Evolutionary conservation across 1,140 invertebrate genomes (phyloP).

Genomic region (Eubasilissa regina): DNA sequence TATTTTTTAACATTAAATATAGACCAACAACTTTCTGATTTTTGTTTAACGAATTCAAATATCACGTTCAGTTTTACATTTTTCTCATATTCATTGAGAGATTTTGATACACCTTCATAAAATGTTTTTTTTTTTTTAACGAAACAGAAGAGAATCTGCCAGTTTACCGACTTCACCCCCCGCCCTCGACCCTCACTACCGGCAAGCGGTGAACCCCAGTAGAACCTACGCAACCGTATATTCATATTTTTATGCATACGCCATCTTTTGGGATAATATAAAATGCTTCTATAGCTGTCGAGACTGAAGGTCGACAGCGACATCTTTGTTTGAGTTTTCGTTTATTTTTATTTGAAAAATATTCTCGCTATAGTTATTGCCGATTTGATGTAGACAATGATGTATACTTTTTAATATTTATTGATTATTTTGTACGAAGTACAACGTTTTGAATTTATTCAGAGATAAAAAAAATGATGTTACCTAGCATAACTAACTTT

Average conservation of each 20-base stretch:
- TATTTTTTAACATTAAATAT: background rate
- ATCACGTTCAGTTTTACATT: no score
- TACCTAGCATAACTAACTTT: no score
- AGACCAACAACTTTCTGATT: background rate
- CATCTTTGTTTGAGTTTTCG: conserved; percentile 18
- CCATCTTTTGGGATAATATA: conserved; percentile 50
- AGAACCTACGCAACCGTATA: conserved; percentile 37
- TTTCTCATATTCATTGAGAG: no score
- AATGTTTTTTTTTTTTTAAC: no score
- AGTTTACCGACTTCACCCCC: no score
- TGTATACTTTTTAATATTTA: background rate
- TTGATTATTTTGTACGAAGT: no score
- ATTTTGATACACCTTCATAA: no score
- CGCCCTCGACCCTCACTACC: background rate
- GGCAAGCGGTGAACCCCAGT: background rate
- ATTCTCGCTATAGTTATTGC: background rate
- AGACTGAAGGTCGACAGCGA: conserved; percentile 8
- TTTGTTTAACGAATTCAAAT: background rate
- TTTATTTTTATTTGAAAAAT: background rate
- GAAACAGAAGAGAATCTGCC: no score
- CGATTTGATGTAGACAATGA: background rate
- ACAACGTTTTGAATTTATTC: no score
- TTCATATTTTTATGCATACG: conserved; percentile 55
- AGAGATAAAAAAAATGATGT: no score
- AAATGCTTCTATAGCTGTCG: background rate